Conservation (phyloP, 2,797 vertebrate genomes). For the Urocyon cinereoargenteus region DNA sequence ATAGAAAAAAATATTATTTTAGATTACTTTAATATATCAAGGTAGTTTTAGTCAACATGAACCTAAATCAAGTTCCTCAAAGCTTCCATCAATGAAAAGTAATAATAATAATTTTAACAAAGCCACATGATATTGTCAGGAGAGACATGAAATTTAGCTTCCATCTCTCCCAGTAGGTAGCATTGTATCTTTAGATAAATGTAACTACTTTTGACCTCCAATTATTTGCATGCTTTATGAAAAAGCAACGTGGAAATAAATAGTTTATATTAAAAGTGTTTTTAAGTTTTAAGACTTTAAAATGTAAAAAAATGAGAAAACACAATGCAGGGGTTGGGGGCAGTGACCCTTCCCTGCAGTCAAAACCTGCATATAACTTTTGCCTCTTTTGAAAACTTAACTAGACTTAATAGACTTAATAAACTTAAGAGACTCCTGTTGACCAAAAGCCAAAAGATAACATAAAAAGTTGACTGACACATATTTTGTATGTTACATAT, state of each 20-base stretch:
- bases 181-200: neutral
- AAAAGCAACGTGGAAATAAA: neutral
- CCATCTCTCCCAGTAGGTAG: neutral
- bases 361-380: neutral
- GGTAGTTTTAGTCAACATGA: neutral
- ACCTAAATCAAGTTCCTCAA: neutral
- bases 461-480: neutral
- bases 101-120: neutral
- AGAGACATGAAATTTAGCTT: neutral
- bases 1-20: neutral
- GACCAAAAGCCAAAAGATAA: neutral
- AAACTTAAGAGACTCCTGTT: neutral
- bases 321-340: neutral
- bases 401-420: too few species aligned
- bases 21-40: constrained; percentile 4
- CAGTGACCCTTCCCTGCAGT: neutral
- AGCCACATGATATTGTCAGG: neutral
- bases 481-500: neutral
- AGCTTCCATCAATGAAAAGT: neutral
- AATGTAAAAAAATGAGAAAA: neutral
- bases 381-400: neutral
- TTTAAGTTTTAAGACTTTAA: neutral
- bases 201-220: neutral
- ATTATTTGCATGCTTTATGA: neutral
- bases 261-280: neutral